phyloP scores from a whole-genome alignment of 2,797 vertebrate genomes.

The Mastacembelus armatus region DNA sequence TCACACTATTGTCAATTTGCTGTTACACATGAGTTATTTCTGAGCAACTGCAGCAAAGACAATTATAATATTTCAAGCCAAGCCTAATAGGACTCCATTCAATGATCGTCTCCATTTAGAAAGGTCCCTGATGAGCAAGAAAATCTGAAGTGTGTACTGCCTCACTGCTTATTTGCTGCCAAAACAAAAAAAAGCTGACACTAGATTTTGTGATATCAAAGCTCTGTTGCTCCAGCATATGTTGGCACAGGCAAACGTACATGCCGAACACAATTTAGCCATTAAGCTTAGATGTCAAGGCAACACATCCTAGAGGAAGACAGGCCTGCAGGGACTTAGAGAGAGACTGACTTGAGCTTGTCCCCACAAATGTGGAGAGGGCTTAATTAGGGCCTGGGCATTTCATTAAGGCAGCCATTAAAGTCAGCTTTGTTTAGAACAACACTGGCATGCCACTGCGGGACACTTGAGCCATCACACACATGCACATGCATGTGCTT shows the following conservation, averaged over 20 bases:
- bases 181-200: slow-evolving; percentile 43
- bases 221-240: slow-evolving; percentile 63
- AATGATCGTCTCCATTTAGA: slow-evolving; percentile 24
- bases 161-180: slow-evolving; percentile 28
- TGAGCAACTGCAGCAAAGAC: neutral
- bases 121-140: slow-evolving; percentile 35
- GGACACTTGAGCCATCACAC: slow-evolving; percentile 61
- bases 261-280: slow-evolving; percentile 67
- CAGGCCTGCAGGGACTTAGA: slow-evolving; percentile 60
- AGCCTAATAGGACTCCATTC: slow-evolving; percentile 1
- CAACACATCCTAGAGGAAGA: slow-evolving; percentile 55
- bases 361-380: slow-evolving; percentile 67
- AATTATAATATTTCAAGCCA: slow-evolving; percentile 12
- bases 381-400: slow-evolving; percentile 81
- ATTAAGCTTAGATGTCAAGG: slow-evolving; percentile 68
- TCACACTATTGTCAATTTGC: slow-evolving; percentile 4
- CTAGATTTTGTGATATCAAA: slow-evolving; percentile 64
- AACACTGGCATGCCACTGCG: slow-evolving; percentile 64
- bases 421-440: slow-evolving; percentile 82
- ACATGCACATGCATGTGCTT: slow-evolving; percentile 47
- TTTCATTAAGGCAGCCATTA: slow-evolving; percentile 85
- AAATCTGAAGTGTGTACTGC: slow-evolving; percentile 5
- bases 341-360: slow-evolving; percentile 45
- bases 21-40: slow-evolving; percentile 1
- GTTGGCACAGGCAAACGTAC: slow-evolving; percentile 68